Evolutionary conservation across 64 coral and sea anemone species (phyloP), one percentile per base, ranked within the genome.

Genomic region (Actinia equina): DNA sequence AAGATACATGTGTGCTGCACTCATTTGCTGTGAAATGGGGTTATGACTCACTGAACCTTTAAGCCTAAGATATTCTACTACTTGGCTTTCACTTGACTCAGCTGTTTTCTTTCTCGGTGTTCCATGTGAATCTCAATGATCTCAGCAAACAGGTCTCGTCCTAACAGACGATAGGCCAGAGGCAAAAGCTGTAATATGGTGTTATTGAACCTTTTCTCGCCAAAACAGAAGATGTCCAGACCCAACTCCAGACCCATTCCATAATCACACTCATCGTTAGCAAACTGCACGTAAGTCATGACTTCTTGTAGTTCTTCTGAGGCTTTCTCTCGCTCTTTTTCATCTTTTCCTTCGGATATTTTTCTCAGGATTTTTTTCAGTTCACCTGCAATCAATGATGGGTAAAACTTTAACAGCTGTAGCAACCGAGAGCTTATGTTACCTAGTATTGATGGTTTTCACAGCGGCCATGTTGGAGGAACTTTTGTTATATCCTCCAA

Each of bases 201-300:
- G 78, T 83, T 85, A 71, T 93, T 82, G 54, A 99, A 99, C 18
- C 80, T 84, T 65, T 99, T 93, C 6, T 90, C 64, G 65, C 97
- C 97, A 93, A 95, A 99, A 88, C 90, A 99, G 77, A 99, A 99
- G 57, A 99, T 74, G 82, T 99, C 97, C 10, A 99, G 16, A 3
- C 93, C 97, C 9, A 99, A 67, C 67, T 99, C 97, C 22, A 99
- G 61, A 3, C 97, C 97, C 97, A 99, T 99, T 15, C 97, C 97
- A 71, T 95, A 99, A 85, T 99, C 97, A 53, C 97, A 95, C 54
- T 99, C 97, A 71, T 99, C 97, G 69, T 99, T 99, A 10, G 97
- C 97, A 99, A 99, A 99, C 91, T 99, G 97, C 43, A 99, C 84
- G 43, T 91, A 63, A 41, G 93, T 99, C 74, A 99, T 89, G 77